Conservation (phyloP, 2,113 vertebrate genomes). For the Etia nguti region DNA sequence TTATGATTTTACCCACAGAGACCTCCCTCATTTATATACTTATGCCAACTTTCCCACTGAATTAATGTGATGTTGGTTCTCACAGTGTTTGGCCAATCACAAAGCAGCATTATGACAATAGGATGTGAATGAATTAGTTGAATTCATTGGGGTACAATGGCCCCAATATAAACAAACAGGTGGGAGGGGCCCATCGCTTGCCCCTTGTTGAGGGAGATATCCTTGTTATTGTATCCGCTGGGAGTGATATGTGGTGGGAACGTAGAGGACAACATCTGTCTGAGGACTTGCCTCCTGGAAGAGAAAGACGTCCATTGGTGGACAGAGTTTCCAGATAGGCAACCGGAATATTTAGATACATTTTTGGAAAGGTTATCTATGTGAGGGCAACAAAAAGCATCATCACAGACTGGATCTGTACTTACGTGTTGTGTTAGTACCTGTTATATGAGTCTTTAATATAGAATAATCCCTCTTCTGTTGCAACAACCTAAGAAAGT, state of each 20-base stretch:
- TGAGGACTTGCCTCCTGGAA: neutral
- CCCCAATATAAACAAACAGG: constrained; percentile 59
- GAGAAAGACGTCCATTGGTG: neutral
- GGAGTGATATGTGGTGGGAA: constrained; percentile 66
- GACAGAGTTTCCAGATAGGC: neutral
- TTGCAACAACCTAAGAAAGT: neutral
- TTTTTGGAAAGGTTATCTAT: neutral
- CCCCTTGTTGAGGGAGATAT: constrained; percentile 25
- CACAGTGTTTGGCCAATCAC: constrained; percentile 71
- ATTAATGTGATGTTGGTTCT: constrained; percentile 65
- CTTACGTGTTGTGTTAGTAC: neutral
- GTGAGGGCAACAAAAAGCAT: neutral
- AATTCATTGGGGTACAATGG: constrained; percentile 56
- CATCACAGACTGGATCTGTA: neutral
- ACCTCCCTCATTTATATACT: constrained; percentile 51
- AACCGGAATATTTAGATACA: neutral
- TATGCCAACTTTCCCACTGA: constrained; percentile 30
- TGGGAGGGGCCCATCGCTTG: constrained; percentile 49
- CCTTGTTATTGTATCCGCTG: constrained; percentile 16
- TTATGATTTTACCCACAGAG: constrained; percentile 23
- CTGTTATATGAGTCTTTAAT: neutral
- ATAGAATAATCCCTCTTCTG: neutral
- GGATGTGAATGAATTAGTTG: constrained; percentile 58
- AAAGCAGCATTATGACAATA: constrained; percentile 53
- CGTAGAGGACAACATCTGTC: constrained; percentile 46